phyloP scores from a whole-genome alignment of 2,888 invertebrate genomes.

The Synanthedon formicaeformis region DNA sequence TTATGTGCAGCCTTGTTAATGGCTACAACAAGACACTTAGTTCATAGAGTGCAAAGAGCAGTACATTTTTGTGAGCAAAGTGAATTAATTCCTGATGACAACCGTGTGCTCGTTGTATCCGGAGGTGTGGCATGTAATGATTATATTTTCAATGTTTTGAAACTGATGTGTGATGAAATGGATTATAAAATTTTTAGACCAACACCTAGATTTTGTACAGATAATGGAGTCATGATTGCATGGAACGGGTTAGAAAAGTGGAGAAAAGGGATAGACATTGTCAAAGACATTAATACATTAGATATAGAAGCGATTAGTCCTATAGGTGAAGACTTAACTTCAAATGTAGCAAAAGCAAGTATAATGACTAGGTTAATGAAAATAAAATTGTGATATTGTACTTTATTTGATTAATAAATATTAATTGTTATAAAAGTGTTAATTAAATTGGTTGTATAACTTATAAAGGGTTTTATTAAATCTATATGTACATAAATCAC shows the following conservation, averaged over 20 bases:
- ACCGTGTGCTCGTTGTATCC: conserved; percentile 82
- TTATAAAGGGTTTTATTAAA: no score
- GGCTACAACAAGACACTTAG: conserved; percentile 80
- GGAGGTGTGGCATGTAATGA: conserved; percentile 98
- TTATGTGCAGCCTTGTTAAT: conserved; percentile 88
- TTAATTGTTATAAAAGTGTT: neutral
- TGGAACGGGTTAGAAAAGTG: conserved; percentile 96
- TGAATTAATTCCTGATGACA: conserved; percentile 74
- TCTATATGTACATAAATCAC: no score
- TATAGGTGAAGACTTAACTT: conserved; percentile 73
- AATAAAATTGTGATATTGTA: conserved; percentile 24
- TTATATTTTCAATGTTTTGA: conserved; percentile 79
- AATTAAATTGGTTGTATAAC: neutral
- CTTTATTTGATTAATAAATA: neutral
- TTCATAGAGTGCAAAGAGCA: conserved; percentile 86
- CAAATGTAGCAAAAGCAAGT: conserved; percentile 66
- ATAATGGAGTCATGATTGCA: conserved; percentile 99
- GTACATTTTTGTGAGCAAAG: conserved; percentile 78
- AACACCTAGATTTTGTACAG: conserved; percentile 88
- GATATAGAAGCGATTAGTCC: conserved; percentile 73
- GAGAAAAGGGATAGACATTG: conserved; percentile 59
- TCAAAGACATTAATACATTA: conserved; percentile 72
- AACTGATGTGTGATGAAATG: conserved; percentile 75
- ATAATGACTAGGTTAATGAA: conserved; percentile 58
- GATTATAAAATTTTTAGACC: conserved; percentile 80